A percentile compares a stretch with the other conserved stretches of the same genome.
Conservation (phyloP, 2,797 vertebrate species). For the Coranthus polyacanthus region DNA sequence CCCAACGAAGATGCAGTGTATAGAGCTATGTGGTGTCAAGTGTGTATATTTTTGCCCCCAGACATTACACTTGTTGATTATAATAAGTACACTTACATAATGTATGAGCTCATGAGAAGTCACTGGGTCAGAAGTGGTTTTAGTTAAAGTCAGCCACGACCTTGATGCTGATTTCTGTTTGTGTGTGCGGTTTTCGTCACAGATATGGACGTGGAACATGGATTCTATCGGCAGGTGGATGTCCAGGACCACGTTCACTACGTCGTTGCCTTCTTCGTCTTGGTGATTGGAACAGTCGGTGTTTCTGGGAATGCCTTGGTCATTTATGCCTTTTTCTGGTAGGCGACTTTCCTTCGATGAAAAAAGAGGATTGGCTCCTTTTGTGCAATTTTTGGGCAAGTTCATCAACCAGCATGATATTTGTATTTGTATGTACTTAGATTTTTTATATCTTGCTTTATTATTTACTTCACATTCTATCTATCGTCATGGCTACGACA, state of each 20-base stretch:
- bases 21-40: not conserved
- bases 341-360: conserved; percentile 25
- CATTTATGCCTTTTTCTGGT: conserved; percentile 87
- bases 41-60: conserved; percentile 8
- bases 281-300: conserved; percentile 83
- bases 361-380: no score
- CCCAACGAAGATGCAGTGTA: conserved; percentile 3
- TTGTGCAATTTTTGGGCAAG: no score
- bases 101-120: conserved; percentile 17
- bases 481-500: no score
- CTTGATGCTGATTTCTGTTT: conserved; percentile 32
- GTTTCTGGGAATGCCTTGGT: conserved; percentile 84
- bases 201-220: conserved; percentile 77
- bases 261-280: conserved; percentile 84
- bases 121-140: conserved; percentile 27
- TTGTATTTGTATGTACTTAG: no score
- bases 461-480: no score
- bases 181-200: conserved; percentile 16
- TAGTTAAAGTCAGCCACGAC: conserved; percentile 11
- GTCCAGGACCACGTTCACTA: conserved; percentile 85
- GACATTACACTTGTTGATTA: conserved; percentile 24
- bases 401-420: no score
- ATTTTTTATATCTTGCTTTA: no score
- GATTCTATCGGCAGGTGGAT: conserved; percentile 83
- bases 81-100: conserved; percentile 38